A percentile compares a stretch with the other conserved stretches of the same genome.
These are phyloP conservation scores for Anthophora plumipes DNA, from an alignment of 2,888 invertebrate genomes.

Conservation along the genomic window DNA sequence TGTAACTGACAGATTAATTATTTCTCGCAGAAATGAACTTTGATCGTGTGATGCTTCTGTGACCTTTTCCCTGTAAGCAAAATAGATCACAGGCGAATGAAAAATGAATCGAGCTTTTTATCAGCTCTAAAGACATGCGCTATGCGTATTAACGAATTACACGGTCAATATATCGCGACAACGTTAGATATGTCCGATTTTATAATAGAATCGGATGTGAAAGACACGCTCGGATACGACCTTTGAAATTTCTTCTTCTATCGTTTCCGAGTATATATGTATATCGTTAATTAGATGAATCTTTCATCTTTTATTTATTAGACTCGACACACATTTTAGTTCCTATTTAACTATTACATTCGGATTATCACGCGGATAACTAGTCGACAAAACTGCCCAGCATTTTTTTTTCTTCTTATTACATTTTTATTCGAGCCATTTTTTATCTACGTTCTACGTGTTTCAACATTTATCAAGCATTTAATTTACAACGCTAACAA, in stretches of 20 bases:
- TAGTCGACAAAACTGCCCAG: background rate
- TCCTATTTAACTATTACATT: no score
- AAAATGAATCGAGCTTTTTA: background rate
- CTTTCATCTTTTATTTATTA: background rate
- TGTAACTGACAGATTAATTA: slow-evolving; percentile 4
- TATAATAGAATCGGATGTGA: slow-evolving; percentile 8
- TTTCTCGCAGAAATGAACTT: background rate
- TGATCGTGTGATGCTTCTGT: background rate
- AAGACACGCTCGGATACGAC: background rate
- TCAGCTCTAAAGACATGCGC: slow-evolving; percentile 1
- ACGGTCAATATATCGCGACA: background rate
- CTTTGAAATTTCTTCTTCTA: background rate
- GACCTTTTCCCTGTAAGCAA: background rate
- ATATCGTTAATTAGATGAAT: no score
- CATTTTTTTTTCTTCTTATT: slow-evolving; percentile 18
- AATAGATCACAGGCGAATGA: background rate
- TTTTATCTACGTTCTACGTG: background rate
- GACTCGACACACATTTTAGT: background rate
- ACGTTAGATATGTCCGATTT: background rate
- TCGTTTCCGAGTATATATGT: background rate
- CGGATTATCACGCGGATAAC: no score
- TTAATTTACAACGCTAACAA: background rate
- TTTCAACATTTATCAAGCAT: background rate
- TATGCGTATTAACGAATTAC: slow-evolving; percentile 1
- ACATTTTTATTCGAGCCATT: background rate